phyloP scores from a whole-genome alignment of 2,113 vertebrate genomes.

The Cyprinodon variegatus region DNA sequence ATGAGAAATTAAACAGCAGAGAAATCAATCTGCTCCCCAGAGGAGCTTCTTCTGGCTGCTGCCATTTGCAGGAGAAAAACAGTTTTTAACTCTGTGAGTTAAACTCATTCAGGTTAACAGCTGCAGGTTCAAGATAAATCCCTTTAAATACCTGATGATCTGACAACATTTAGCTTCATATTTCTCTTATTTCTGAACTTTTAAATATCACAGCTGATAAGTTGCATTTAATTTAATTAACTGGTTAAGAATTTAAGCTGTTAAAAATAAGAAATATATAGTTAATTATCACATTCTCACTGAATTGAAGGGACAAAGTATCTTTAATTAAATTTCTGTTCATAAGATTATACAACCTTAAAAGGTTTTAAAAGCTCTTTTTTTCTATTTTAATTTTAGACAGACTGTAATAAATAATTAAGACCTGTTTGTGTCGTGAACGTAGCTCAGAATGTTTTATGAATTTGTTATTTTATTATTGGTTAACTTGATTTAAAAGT shows the following conservation, averaged over 20 bases:
- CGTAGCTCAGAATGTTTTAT: too few relatives aligned
- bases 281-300: too few relatives aligned
- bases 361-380: neutral
- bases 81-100: neutral
- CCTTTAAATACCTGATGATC: too few relatives aligned
- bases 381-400: neutral
- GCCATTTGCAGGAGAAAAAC: neutral
- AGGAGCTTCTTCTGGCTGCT: neutral
- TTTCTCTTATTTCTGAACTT: too few relatives aligned
- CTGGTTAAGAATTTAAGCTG: neutral
- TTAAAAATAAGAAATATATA: too few relatives aligned
- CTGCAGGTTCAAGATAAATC: neutral
- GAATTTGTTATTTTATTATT: neutral
- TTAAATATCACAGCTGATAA: neutral
- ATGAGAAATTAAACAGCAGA: neutral
- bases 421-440: neutral
- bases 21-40: neutral
- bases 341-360: constrained; percentile 1
- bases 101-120: neutral
- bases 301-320: too few relatives aligned
- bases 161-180: too few relatives aligned
- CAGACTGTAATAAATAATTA: neutral
- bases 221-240: constrained; percentile 8
- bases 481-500: neutral
- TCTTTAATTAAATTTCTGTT: constrained; percentile 2